Conservation (phyloP, 2,113 vertebrate species). For the Apodemus sylvaticus region DNA sequence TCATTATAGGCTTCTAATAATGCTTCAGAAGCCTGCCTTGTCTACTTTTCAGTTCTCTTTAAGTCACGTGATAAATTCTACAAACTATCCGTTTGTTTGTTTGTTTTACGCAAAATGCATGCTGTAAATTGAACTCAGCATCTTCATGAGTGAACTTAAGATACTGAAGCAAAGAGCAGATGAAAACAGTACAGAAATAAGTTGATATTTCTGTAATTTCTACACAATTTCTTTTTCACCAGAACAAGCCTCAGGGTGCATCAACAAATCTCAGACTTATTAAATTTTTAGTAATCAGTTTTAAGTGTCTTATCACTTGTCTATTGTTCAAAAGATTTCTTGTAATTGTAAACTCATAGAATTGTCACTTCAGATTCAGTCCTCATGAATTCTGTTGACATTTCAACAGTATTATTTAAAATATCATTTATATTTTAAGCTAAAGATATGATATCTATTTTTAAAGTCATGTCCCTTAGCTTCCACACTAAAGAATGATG, state of each 20-base stretch:
- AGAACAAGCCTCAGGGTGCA: neutral
- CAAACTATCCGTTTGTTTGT: neutral
- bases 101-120: neutral
- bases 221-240: neutral
- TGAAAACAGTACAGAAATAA: neutral
- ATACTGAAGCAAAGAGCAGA: slow-evolving; percentile 8
- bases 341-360: neutral
- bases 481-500: neutral
- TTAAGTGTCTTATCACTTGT: neutral
- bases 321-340: neutral
- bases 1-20: neutral
- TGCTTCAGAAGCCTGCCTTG: neutral
- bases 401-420: neutral
- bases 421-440: neutral
- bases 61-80: neutral
- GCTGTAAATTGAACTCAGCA: neutral
- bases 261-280: neutral
- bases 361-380: neutral
- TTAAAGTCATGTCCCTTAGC: neutral
- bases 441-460: neutral
- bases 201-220: neutral
- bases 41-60: neutral
- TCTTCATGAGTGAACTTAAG: neutral
- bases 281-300: neutral
- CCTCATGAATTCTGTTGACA: too few species aligned